Conservation (phyloP, 1,140 invertebrate species). For the Hyles euphorbiae region DNA sequence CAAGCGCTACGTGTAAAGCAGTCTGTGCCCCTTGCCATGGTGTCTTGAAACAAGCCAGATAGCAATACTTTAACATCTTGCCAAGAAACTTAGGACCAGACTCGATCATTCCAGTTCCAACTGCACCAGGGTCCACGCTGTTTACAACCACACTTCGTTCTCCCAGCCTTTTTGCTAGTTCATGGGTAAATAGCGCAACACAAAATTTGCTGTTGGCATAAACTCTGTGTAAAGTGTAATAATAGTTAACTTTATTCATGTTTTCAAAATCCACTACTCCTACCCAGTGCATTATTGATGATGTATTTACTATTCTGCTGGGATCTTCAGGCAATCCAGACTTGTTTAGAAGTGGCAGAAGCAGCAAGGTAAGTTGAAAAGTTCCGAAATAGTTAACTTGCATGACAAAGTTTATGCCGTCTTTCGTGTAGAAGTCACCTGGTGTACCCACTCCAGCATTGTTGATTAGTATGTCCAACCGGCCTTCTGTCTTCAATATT, state of each 20-base stretch:
- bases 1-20: conserved; percentile 38
- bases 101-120: conserved; percentile 71
- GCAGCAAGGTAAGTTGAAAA: conserved; percentile 81
- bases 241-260: conserved; percentile 9
- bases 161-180: conserved; percentile 76
- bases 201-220: conserved; percentile 83
- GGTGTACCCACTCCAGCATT: conserved; percentile 81
- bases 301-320: conserved; percentile 81
- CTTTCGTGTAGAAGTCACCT: conserved; percentile 60
- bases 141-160: conserved; percentile 76
- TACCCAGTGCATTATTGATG: conserved; percentile 76
- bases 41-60: conserved; percentile 26
- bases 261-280: conserved; percentile 76
- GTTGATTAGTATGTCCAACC: conserved; percentile 82
- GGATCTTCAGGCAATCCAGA: conserved; percentile 56
- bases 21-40: conserved; percentile 49
- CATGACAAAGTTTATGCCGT: conserved; percentile 81
- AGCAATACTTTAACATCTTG: conserved; percentile 5
- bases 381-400: conserved; percentile 82
- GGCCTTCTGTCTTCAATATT: conserved; percentile 72
- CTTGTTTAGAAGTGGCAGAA: conserved; percentile 77
- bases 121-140: conserved; percentile 76
- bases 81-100: conserved; percentile 12
- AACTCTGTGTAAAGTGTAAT: conserved; percentile 58
- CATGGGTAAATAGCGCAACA: conserved; percentile 79